Evolutionary conservation across 2,888 invertebrate species (phyloP).

Genomic region (Pharmacophagus antenor): DNA sequence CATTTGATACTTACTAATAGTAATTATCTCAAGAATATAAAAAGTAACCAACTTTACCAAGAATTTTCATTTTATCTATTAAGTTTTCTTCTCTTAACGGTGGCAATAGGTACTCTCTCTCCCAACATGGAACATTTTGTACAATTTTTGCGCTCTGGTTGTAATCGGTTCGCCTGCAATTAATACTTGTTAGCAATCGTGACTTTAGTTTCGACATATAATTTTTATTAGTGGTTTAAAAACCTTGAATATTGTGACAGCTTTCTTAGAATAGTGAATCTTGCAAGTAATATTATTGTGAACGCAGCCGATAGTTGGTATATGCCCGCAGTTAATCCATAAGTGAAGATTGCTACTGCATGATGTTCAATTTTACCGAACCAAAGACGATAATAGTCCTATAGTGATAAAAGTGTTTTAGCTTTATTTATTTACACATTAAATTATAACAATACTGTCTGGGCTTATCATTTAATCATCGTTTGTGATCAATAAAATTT

Average conservation of each 20-base stretch:
- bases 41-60: conserved; percentile 13
- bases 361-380: not conserved
- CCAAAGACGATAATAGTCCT: conserved; percentile 5
- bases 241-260: conserved; percentile 4
- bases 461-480: no score
- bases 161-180: conserved; percentile 21
- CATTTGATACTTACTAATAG: no score
- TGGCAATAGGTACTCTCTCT: conserved; percentile 16
- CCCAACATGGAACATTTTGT: conserved; percentile 20
- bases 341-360: not conserved
- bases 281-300: conserved; percentile 1
- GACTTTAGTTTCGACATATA: not conserved
- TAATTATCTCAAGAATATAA: not conserved
- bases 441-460: no score
- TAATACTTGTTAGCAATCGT: not conserved
- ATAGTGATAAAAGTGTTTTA: not conserved
- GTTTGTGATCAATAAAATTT: no score
- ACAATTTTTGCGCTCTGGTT: conserved; percentile 10
- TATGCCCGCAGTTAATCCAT: conserved; percentile 2
- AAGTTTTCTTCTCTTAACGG: conserved; percentile 5
- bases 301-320: not conserved
- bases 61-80: conserved; percentile 22
- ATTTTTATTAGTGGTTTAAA: not conserved
- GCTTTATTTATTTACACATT: not conserved
- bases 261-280: conserved; percentile 12